Base-by-base conservation (phyloP, 2,888 invertebrate genomes). In the Conops quadrifasciatus region DNA sequence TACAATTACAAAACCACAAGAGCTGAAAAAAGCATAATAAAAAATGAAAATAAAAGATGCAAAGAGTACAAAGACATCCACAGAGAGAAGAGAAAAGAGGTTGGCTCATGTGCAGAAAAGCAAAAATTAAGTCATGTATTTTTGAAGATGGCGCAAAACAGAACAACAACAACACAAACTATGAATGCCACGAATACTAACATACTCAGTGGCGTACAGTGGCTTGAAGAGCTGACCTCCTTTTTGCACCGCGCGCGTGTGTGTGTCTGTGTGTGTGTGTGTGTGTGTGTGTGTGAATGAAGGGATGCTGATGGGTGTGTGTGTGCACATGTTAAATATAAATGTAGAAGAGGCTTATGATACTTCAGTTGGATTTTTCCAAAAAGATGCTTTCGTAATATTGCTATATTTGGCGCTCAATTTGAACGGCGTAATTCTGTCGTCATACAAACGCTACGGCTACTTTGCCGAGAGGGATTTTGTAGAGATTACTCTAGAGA, bases 281-380 rank as follows among this genome's bases (percentile, higher is more conserved):
- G 70, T 43, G 59, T 47, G 58, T 13, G 49, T 60, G 49, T 49
- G 16, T 60, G 16, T 9, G 47, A 13, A 0, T 59, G n/a, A n/a
- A n/a, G n/a, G n/a, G n/a, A n/a, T n/a, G n/a, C n/a, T n/a, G n/a
- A n/a, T 59, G 62, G 2, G 24, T 59, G 11, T 59, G 59, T 47
- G 49, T 30, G 45, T 62, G 28, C n/a, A 36, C 43, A 36, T 5
- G 36, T 24, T 51, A 13, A 19, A 2, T 36, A 19, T n/a, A n/a
- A n/a, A n/a, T n/a, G n/a, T n/a, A n/a, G n/a, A n/a, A n/a, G n/a
- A n/a, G n/a, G n/a, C n/a, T n/a, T n/a, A n/a, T n/a, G n/a, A n/a
- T n/a, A 36, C n/a, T 68, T 36, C 51, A 24, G 53, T 21, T 53
- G 13, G 53, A 53, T 1, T 11, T 19, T 53, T 13, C 21, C 53